These are phyloP conservation scores for Eurosta solidaginis DNA, from an alignment of 1,140 invertebrate genomes.

Conservation along the genomic window DNA sequence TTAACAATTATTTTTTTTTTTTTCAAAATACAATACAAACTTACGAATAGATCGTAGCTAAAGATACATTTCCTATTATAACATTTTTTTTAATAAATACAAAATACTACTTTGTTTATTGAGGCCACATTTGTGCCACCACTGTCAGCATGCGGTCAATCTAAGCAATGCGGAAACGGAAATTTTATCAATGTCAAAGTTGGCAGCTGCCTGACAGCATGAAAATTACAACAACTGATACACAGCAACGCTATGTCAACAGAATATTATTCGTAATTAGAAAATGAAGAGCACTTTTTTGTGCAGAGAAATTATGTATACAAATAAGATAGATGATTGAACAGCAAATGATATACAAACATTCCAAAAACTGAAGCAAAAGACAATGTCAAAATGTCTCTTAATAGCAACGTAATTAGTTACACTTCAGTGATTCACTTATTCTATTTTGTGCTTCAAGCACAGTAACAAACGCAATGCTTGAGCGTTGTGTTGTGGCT, in stretches of 20 bases:
- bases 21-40: no score
- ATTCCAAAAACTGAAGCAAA: neutral
- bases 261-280: neutral
- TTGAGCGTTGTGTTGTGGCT: neutral
- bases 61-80: no score
- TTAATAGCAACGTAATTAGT: conserved; percentile 2
- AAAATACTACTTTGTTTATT: no score
- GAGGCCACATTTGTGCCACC: no score
- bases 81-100: no score
- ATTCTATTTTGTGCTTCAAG: neutral
- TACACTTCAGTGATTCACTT: neutral
- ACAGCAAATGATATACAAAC: no score
- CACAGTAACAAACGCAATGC: neutral
- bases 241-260: no score
- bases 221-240: neutral
- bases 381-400: neutral
- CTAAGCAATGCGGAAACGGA: no score
- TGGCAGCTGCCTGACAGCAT: neutral
- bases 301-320: neutral
- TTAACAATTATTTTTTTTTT: no score
- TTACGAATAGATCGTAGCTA: no score
- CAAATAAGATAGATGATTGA: neutral
- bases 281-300: neutral
- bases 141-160: neutral
- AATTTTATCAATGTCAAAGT: conserved; percentile 10